Evolutionary conservation across 2,113 vertebrate species (phyloP), one percentile per base, ranked within the genome.

Genomic region (Gobius niger): DNA sequence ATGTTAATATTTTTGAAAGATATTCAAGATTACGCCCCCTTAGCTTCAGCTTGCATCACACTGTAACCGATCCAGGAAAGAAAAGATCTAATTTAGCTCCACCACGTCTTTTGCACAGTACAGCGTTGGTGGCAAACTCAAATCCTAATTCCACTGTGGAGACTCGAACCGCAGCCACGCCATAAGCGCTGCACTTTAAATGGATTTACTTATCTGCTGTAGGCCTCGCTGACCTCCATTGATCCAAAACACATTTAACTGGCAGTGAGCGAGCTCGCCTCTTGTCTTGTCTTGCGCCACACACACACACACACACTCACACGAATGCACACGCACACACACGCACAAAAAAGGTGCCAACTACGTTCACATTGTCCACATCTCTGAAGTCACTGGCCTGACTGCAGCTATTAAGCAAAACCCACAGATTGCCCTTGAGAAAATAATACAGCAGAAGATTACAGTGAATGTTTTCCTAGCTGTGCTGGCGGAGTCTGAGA

Each of bases 401-500:
- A 57, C 73, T 65, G 65, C n/a, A 63, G 9, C 60, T 54, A 34
- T 76, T 62, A 42, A 83, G 72, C 51, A 62, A 57, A 52, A 66
- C 75, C 24, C 63, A 24, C 11, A 46, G 65, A 9, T 74, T 51
- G 57, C 72, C 69, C 60, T 67, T 69, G 64, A 49, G 65, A 47
- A 78, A 67, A 34, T 34, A 60, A 9, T 47, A 50, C 67, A 67
- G 70, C 51, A 49, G 44, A 61, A 77, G 57, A 84, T 85, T 74
- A 65, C 64, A 53, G 51, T 18, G 68, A 73, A 76, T 61, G 79
- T 78, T 84, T 83, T 51, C 15, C 41, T 70, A 19, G 60, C 44
- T 47, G 42, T 41, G 16, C 46, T 18, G 18, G 15, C 56, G 18
- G n/a, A 46, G 10, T 73, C 63, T 74, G 44, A 40, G 65, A 50